Evolutionary conservation across 2,113 vertebrate genomes (phyloP).

Genomic region (Oplegnathus fasciatus): DNA sequence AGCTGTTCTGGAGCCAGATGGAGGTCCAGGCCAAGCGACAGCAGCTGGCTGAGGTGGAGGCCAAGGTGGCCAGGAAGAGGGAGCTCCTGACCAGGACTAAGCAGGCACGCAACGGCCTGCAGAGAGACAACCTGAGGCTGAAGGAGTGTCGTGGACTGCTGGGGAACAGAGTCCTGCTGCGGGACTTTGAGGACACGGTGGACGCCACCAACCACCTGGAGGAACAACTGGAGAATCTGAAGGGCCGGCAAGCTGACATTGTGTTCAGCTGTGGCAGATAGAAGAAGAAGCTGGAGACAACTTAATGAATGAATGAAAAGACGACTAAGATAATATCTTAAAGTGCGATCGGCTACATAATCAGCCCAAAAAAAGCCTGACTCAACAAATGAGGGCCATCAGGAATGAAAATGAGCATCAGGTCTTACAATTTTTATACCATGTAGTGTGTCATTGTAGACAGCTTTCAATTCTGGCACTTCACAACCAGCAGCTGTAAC

Average conservation of each 20-base stretch:
- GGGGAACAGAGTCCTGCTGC: conserved; percentile 83
- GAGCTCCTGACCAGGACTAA: conserved; percentile 83
- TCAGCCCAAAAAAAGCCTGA: background rate
- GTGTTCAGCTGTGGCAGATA: conserved; percentile 65
- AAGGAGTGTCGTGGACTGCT: conserved; percentile 84
- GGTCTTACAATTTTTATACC: background rate
- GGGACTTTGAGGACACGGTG: conserved; percentile 86
- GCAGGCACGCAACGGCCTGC: conserved; percentile 78
- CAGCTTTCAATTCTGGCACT: background rate
- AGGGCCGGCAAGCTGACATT: conserved; percentile 71
- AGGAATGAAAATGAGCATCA: background rate
- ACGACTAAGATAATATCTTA: background rate
- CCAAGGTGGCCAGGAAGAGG: conserved; percentile 68
- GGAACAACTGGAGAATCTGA: conserved; percentile 79
- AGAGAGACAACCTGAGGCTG: conserved; percentile 79
- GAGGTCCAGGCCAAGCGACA: conserved; percentile 76
- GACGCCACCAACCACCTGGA: conserved; percentile 65
- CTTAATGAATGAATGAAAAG: background rate
- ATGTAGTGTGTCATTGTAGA: background rate
- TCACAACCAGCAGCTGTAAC: too few relatives aligned
- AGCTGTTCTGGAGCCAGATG: conserved; percentile 84
- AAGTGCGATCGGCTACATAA: too few relatives aligned
- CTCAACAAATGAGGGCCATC: too few relatives aligned
- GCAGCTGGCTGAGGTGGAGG: conserved; percentile 77
- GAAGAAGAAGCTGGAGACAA: conserved; percentile 72